Evolutionary conservation across 1,140 invertebrate species (phyloP).

Genomic region (Portunus trituberculatus): DNA sequence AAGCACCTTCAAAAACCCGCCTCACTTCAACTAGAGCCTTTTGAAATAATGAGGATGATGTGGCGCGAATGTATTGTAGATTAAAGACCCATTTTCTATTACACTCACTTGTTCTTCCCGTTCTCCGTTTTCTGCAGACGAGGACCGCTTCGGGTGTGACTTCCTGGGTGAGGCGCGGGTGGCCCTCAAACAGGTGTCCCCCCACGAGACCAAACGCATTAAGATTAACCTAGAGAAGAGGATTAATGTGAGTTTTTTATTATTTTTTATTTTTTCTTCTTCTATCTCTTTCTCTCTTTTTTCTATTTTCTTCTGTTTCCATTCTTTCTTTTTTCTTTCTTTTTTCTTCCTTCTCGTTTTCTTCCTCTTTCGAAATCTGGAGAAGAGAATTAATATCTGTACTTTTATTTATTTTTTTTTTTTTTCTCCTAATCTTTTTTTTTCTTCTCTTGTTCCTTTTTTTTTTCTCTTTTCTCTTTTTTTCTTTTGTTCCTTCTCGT

Average conservation of each 20-base stretch:
- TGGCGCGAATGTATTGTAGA: too few relatives aligned
- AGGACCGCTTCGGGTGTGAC: conserved; percentile 91
- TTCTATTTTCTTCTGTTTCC: neutral
- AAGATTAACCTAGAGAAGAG: conserved; percentile 85
- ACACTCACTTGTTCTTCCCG: neutral
- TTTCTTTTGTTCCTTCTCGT: neutral
- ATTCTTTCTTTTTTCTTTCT: neutral
- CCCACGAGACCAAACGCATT: conserved; percentile 85
- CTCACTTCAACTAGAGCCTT: too few relatives aligned
- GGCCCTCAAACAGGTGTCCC: conserved; percentile 84
- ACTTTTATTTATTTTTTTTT: too few relatives aligned
- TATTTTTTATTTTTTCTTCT: neutral
- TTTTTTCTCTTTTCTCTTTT: too few relatives aligned
- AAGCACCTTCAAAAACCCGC: too few relatives aligned
- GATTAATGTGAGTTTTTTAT: conserved; percentile 80
- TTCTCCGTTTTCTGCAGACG: conserved; percentile 83
- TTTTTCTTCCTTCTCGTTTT: neutral
- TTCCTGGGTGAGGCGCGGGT: conserved; percentile 90
- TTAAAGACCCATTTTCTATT: too few relatives aligned
- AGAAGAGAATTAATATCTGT: too few relatives aligned
- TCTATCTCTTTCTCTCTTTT: neutral
- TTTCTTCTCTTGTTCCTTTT: too few relatives aligned
- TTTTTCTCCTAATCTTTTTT: too few relatives aligned
- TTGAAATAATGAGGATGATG: too few relatives aligned
- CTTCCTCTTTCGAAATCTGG: neutral